Percentiles rank a stretch among this genome's conserved stretches.
These are phyloP conservation scores for Isotomurus palustris DNA, from an alignment of 2,888 invertebrate species.

Conservation along the genomic window DNA sequence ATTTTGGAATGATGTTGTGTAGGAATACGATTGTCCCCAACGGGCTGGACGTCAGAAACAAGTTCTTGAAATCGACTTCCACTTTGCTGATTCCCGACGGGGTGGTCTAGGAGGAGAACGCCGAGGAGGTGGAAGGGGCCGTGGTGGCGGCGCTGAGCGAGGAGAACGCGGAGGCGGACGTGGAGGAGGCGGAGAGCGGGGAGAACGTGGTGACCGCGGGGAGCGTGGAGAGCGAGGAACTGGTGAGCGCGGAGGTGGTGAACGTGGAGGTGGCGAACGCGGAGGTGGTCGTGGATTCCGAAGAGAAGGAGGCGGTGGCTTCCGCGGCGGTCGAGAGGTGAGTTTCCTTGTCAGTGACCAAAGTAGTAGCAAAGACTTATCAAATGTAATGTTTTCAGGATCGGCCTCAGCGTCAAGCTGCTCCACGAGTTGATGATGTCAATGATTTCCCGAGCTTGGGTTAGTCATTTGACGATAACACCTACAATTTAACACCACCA, in stretches of 20 bases:
- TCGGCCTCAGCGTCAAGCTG: constrained; percentile 49
- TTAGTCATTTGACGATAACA: neutral
- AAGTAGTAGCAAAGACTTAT: neutral
- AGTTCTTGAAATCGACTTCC: constrained; percentile 79
- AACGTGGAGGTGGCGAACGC: constrained; percentile 47
- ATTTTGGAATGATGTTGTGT: neutral
- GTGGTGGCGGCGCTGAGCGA: constrained; percentile 53
- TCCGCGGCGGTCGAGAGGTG: constrained; percentile 44
- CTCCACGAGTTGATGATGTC: constrained; percentile 89
- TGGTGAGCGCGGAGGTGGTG: constrained; percentile 34
- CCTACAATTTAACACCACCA: neutral
- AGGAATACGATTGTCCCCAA: constrained; percentile 65
- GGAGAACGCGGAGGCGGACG: constrained; percentile 49
- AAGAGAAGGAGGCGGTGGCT: constrained; percentile 40
- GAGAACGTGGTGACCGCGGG: constrained; percentile 48
- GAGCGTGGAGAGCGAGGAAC: constrained; percentile 33
- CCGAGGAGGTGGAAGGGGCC: constrained; percentile 53
- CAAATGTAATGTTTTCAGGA: constrained; percentile 23
- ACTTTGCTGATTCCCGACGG: constrained; percentile 74
- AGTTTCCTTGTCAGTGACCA: neutral
- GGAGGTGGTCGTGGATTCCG: constrained; percentile 38
- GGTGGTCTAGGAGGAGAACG: constrained; percentile 52
- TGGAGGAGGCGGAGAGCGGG: constrained; percentile 55
- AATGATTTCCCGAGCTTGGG: constrained; percentile 72
- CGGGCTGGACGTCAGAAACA: constrained; percentile 82